phyloP scores from a whole-genome alignment of 2,113 vertebrate genomes.

The Danionella cerebrum region DNA sequence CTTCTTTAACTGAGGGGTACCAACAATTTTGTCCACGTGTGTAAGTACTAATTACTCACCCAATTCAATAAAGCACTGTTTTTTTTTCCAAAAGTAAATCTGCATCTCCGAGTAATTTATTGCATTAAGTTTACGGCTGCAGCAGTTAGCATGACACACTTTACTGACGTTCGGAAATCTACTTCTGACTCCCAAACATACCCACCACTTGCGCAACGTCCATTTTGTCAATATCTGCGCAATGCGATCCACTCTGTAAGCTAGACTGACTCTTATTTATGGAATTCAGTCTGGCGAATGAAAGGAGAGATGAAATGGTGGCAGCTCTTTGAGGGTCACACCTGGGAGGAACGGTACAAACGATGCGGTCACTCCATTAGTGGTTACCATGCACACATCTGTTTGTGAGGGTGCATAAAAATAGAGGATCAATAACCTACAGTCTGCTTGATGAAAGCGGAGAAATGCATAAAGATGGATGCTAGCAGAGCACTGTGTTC shows the following conservation, averaged over 20 bases:
- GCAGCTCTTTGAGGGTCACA: constrained; percentile 12
- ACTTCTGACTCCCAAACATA: too few relatives aligned
- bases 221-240: not conserved
- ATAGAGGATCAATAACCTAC: constrained; percentile 21
- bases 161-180: too few relatives aligned
- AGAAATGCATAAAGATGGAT: constrained; percentile 12
- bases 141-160: too few relatives aligned
- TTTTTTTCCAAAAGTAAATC: too few relatives aligned
- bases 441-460: constrained; percentile 12
- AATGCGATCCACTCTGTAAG: not conserved
- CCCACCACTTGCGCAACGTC: not conserved
- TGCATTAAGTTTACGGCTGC: too few relatives aligned
- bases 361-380: constrained; percentile 29
- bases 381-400: constrained; percentile 14
- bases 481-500: not conserved
- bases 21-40: too few relatives aligned
- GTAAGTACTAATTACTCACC: too few relatives aligned
- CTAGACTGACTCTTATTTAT: not conserved
- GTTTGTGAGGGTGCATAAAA: constrained; percentile 13
- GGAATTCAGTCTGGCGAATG: not conserved
- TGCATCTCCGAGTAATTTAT: too few relatives aligned
- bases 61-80: too few relatives aligned
- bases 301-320: not conserved
- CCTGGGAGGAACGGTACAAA: constrained; percentile 15
- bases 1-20: too few relatives aligned